Evolutionary conservation across 2,797 vertebrate genomes (phyloP), one percentile per base, ranked within the genome.

Genomic region (Naso thynnoides): DNA sequence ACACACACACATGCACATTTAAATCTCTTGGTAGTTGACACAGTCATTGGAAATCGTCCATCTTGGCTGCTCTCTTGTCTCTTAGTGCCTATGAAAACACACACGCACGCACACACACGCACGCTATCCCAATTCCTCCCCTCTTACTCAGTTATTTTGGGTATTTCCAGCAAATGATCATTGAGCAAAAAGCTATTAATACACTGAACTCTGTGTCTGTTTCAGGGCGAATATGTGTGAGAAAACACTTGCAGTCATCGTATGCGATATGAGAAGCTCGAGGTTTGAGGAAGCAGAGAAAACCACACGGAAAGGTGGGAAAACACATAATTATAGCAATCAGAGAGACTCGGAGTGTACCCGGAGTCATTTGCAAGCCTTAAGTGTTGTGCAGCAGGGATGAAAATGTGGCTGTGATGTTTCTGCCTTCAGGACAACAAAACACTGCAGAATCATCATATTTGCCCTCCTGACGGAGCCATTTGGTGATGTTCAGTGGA

Each of bases 91-190:
- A 67, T 44, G 41, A 71, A 83, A 63, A 73, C 54, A 81, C 58
- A 52, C 41, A 64, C 49, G 26, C 55, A 33, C 36, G 26, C 36
- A 73, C 48, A 26, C 38, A 57, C 55, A 42, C 48, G 42, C 48
- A 31, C 33, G 24, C 42, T 11, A 49, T n/a, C 42, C 29, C 66
- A 57, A 83, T 74, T 76, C 82, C 65, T 78, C 41, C 18, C 27
- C 27, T 44, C 76, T 89, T 79, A 81, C 79, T 78, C 78, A 81
- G 13, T 64, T 48, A 67, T 61, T 78, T 67, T 42, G 70, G 73
- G 73, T 79, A 70, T 89, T 92, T 87, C 83, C 76, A 77, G 63
- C 44, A 33, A 54, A 63, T 83, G 66, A 74, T 45, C 81, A 68
- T 55, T 61, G 49, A 86, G 59, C 59, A 66, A 79, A 70, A 19